Conservation (phyloP, 2,888 invertebrate species). For the Poecilus cupreus region DNA sequence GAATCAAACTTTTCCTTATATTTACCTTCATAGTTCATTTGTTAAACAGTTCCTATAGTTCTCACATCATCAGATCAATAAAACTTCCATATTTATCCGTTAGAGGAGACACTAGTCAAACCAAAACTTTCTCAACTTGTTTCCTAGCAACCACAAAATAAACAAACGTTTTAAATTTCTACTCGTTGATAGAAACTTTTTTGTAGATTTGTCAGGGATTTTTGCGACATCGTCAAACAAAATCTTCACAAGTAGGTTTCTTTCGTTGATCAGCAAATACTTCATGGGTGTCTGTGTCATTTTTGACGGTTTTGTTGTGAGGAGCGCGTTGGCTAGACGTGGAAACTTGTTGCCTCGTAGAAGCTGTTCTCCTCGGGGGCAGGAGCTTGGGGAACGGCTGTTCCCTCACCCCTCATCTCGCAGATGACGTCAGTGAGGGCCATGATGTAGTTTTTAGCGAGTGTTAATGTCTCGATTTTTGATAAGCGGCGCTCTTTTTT, state of each 20-base stretch:
- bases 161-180: not conserved
- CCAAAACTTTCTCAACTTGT: too few species aligned
- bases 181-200: not conserved
- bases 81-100: not conserved
- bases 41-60: too few species aligned
- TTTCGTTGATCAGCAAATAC: too few species aligned
- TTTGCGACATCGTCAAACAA: too few species aligned
- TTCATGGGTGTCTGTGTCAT: too few species aligned
- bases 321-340: slow-evolving; percentile 49
- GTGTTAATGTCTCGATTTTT: slow-evolving; percentile 90
- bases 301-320: too few species aligned
- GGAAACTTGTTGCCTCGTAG: slow-evolving; percentile 56
- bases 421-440: slow-evolving; percentile 91
- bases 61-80: too few species aligned
- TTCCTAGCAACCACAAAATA: not conserved
- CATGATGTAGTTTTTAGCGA: slow-evolving; percentile 93
- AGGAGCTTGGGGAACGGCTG: slow-evolving; percentile 55
- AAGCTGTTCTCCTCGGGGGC: slow-evolving; percentile 58
- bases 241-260: too few species aligned
- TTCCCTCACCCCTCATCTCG: slow-evolving; percentile 82
- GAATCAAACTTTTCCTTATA: slow-evolving; percentile 10
- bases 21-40: slow-evolving; percentile 6
- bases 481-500: slow-evolving; percentile 89
- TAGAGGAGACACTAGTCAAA: not conserved
- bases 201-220: too few species aligned